phyloP scores from a whole-genome alignment of 2,797 vertebrate species.

The Sebastes matsubarae region DNA sequence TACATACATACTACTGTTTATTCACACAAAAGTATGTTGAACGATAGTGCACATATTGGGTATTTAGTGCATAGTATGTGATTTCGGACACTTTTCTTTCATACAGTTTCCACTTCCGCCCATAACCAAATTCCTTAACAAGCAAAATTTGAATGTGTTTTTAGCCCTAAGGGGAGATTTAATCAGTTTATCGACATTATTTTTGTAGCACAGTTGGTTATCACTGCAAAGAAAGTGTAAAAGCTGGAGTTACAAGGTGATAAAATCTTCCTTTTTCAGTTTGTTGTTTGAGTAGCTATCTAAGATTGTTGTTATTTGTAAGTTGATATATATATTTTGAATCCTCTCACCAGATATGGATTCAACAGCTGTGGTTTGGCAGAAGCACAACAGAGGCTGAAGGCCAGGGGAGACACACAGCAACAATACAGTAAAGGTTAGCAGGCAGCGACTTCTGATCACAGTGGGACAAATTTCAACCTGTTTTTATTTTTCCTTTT shows the following conservation, averaged over 20 bases:
- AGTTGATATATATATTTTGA: not conserved
- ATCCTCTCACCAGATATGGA: constrained; percentile 85
- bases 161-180: not conserved
- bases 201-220: not conserved
- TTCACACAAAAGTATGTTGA: no score
- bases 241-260: not conserved
- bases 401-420: constrained; percentile 82
- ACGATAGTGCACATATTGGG: no score
- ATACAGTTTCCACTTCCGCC: not conserved
- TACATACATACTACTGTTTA: no score
- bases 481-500: not conserved
- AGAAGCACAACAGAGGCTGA: constrained; percentile 84
- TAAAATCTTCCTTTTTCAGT: no score
- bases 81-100: no score
- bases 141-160: not conserved
- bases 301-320: not conserved
- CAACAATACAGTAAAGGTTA: constrained; percentile 85
- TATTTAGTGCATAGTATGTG: no score
- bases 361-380: constrained; percentile 94
- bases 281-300: no score
- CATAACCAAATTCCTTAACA: not conserved
- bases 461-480: not conserved
- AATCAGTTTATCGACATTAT: not conserved
- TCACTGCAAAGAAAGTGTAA: not conserved
- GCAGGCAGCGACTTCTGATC: not conserved